phyloP scores from a whole-genome alignment of 30 jellyfish, hydroid and myxozoan genomes.

The Turritopsis rubra region DNA sequence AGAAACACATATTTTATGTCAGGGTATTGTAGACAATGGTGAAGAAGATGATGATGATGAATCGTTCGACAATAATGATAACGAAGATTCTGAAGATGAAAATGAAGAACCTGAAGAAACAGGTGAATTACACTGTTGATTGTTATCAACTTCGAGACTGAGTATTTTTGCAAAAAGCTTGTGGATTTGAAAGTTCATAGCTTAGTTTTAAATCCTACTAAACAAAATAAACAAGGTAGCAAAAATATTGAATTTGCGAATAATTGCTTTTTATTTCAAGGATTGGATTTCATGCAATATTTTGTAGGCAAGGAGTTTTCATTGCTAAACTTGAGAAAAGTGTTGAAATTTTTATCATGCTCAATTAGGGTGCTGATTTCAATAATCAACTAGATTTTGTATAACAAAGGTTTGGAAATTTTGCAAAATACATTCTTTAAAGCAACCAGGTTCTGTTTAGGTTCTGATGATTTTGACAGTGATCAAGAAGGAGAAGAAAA shows the following conservation, averaged over 20 bases:
- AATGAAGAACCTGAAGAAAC: slow-evolving; percentile 63
- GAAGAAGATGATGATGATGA: slow-evolving; percentile 37
- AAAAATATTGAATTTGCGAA: no score
- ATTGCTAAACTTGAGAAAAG: no score
- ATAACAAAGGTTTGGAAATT: not conserved
- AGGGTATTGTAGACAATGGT: slow-evolving; percentile 15
- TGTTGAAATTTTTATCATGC: no score
- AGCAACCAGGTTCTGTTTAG: not conserved
- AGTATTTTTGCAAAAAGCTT: no score
- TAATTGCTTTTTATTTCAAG: no score
- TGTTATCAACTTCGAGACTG: not conserved
- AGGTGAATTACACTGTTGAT: slow-evolving; percentile 7
- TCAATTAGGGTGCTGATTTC: no score
- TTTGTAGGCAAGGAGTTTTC: no score
- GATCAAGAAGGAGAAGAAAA: slow-evolving; percentile 28
- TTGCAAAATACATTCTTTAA: not conserved
- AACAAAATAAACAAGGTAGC: no score
- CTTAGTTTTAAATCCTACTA: no score
- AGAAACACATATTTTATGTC: not conserved
- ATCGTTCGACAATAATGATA: slow-evolving; percentile 33
- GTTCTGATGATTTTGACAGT: slow-evolving; percentile 18
- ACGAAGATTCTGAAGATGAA: slow-evolving; percentile 45
- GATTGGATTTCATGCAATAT: no score
- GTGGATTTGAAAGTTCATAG: no score
- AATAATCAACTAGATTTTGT: not conserved